Base-by-base conservation (phyloP, 1,140 invertebrate species). In the Lucilia cuprina region DNA sequence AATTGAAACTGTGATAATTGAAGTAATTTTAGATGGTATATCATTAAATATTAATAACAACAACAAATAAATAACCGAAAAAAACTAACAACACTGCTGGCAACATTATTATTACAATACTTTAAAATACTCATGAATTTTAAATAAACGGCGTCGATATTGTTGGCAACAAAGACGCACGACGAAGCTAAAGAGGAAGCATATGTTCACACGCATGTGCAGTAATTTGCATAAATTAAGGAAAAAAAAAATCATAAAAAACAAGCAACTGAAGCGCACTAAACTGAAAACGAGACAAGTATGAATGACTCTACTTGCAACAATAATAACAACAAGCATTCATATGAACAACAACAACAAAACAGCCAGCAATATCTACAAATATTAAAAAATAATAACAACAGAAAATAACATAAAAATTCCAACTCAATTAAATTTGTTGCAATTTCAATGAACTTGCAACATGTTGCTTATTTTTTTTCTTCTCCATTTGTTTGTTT, bases 191-290 rank as follows among this genome's bases (percentile, higher is more conserved):
- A 30, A 70, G 21, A 21, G n/a, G 65, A 49, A 49, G 77, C 41
- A 21, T 80, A 21, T 49, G 77, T 80, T 80, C 77, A 50, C 77
- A 80, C 77, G 77, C 77, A 80, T 80, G 77, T 80, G 77, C 77
- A 80, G 77, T 80, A 80, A 80, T 80, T 80, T 80, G 77, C 77
- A 80, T 80, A 80, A 80, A 80, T 80, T 80, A 80, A 78, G 35
- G 41, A 78, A 41, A 35, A 5, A 34, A 75, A 12, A 75, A n/a
- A n/a, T n/a, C 17, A 35, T 9, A 75, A 78, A 70, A 70, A 70
- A 10, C 10, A 70, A 70, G 4, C 8, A 70, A 17, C 14, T 70
- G 10, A 70, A 70, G n/a, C 41, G 41, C 5, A 41, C 41, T 41
- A 70, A 55, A 55, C 65, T 19, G 21, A 21, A n/a, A 5, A 70